Conservation (phyloP, 1,140 invertebrate species). For the Aethina tumida region DNA sequence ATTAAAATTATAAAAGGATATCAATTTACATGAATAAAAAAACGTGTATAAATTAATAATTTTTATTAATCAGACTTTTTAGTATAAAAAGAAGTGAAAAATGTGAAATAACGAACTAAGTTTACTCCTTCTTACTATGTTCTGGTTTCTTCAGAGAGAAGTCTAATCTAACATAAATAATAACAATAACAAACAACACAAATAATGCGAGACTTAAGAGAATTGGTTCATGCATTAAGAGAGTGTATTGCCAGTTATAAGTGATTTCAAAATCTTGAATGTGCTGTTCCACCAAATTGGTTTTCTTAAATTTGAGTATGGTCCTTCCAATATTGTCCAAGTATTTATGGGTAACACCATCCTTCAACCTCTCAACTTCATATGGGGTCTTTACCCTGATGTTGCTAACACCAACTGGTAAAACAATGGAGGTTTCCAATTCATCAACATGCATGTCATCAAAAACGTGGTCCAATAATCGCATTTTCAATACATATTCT, state of each 20-base stretch:
- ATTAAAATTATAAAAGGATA: no score
- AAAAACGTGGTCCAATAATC: slow-evolving; percentile 89
- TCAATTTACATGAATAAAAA: no score
- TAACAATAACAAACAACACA: slow-evolving; percentile 81
- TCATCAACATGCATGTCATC: slow-evolving; percentile 95
- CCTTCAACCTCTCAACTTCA: slow-evolving; percentile 58
- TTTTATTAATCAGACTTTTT: no score
- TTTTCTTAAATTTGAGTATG: slow-evolving; percentile 77
- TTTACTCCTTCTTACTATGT: slow-evolving; percentile 28
- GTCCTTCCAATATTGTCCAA: slow-evolving; percentile 89
- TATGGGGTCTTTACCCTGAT: slow-evolving; percentile 80
- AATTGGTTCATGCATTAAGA: slow-evolving; percentile 88
- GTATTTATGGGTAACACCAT: slow-evolving; percentile 84
- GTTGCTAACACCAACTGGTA: slow-evolving; percentile 85
- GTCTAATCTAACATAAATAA: slow-evolving; percentile 90
- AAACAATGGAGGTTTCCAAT: slow-evolving; percentile 79
- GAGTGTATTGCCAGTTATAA: slow-evolving; percentile 77
- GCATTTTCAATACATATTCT: slow-evolving; percentile 82
- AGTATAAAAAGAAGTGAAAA: no score
- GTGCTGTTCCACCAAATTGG: slow-evolving; percentile 91
- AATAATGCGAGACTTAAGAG: slow-evolving; percentile 83
- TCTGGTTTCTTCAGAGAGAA: slow-evolving; percentile 67
- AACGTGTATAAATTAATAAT: no score
- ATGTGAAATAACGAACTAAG: slow-evolving; percentile 8
- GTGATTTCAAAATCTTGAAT: slow-evolving; percentile 85